Base-by-base conservation (phyloP, 2,113 vertebrate genomes). In the Panthera leo region DNA sequence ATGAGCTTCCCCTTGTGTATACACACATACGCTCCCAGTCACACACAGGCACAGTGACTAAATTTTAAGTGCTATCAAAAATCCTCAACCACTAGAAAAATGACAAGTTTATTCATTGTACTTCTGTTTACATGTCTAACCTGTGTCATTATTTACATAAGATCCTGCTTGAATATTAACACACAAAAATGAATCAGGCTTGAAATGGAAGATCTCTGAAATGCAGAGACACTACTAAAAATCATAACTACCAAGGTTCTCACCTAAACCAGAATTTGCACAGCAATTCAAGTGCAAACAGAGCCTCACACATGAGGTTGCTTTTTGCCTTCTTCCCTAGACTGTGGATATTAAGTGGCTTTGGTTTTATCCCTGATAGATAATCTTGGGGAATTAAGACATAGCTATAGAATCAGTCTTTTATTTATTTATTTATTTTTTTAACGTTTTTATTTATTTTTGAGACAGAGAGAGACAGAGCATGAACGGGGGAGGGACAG, bases 141-240 rank as follows among this genome's bases (percentile, higher is more conserved):
- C 39, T 90, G 10, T 78, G 1, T 95, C 88, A 51, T 89, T 65
- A 76, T 53, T 91, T 91, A 88, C 42, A 15, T 91, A 90, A 96
- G 70, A 89, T 29, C 14, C 27, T 96, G 0, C 78, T 96, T 96
- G 71, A 91, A 48, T 96, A 96, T 83, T 92, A 89, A 84, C 48
- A 86, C 36, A 67, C 65, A 48, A 51, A 94, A 96, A 75, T 92
- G 45, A 97, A 96, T 84, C 82, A 90, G 51, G 10, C 79, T 89
- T 91, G 53, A 95, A 83, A 94, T 34, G 18, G 61, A 85, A 89
- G 58, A 85, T 61, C 73, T 78, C n/a, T 71, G 42, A 94, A 71
- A 93, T 84, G 13, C 53, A 39, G 23, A 84, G 63, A 63, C 14
- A 7, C 18, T 53, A 23, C 45, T 70, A 25, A 96, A 85, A 73